Conservation (phyloP, 2,797 vertebrate species). For the Sphaeramia orbicularis region DNA sequence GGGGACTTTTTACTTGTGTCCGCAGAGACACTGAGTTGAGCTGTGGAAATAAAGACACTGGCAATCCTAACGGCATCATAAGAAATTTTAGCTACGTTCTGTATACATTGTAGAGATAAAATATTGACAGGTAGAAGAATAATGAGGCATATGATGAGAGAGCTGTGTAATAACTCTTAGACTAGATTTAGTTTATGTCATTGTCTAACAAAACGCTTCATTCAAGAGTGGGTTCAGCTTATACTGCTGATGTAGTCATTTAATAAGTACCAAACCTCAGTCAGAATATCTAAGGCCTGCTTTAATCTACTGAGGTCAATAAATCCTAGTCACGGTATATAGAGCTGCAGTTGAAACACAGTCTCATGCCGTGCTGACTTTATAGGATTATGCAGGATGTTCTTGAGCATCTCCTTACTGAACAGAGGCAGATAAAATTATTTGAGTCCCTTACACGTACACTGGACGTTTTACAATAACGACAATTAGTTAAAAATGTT, state of each 20-base stretch:
- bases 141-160: constrained; percentile 22
- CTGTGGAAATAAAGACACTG: constrained; percentile 31
- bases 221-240: constrained; percentile 11
- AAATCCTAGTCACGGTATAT: constrained; percentile 53
- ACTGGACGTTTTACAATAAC: constrained; percentile 2
- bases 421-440: constrained; percentile 13
- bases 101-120: constrained; percentile 31
- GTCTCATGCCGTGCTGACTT: constrained; percentile 45
- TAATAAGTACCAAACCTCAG: constrained; percentile 34
- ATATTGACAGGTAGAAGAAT: constrained; percentile 14
- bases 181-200: constrained; percentile 8
- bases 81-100: constrained; percentile 34
- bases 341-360: constrained; percentile 43
- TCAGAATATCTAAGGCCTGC: constrained; percentile 36
- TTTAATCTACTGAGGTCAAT: constrained; percentile 56
- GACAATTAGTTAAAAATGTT: constrained; percentile 4
- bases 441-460: constrained; percentile 9
- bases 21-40: constrained; percentile 25
- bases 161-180: neutral
- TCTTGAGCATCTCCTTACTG: constrained; percentile 26
- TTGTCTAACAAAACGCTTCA: constrained; percentile 27
- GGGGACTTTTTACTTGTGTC: constrained; percentile 52
- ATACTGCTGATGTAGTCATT: constrained; percentile 28
- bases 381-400: constrained; percentile 60
- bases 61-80: constrained; percentile 41